Evolutionary conservation across 2,113 vertebrate genomes (phyloP).

Genomic region (Thermophis baileyi): DNA sequence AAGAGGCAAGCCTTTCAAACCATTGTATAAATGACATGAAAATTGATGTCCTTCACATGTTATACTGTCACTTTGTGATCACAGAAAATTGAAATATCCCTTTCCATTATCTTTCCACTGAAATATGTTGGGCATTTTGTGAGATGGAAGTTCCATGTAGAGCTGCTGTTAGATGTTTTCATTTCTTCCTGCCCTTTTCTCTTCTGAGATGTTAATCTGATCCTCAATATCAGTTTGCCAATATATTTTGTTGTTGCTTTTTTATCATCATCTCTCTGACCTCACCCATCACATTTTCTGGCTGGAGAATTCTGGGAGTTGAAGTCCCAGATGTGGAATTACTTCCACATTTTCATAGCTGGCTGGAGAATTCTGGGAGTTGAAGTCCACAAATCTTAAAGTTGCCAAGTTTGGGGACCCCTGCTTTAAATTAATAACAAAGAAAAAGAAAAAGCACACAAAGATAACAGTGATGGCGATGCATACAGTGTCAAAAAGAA

Average conservation of each 20-base stretch:
- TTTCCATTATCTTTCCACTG: not conserved
- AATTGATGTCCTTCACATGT: not conserved
- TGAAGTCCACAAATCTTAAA: no score
- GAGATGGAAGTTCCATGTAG: not conserved
- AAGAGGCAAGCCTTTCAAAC: not conserved
- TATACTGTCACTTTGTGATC: not conserved
- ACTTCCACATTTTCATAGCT: no score
- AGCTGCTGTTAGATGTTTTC: not conserved
- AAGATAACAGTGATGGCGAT: not conserved
- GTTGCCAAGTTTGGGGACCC: no score
- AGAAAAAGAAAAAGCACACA: not conserved
- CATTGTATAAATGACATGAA: not conserved
- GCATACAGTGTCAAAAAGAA: not conserved
- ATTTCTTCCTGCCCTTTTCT: not conserved
- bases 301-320: no score
- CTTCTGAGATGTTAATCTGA: not conserved
- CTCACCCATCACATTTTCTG: not conserved
- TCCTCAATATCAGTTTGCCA: not conserved
- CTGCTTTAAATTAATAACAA: not conserved
- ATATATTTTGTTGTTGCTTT: not conserved
- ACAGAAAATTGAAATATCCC: not conserved
- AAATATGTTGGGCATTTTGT: not conserved
- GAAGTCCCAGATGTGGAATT: no score
- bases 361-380: no score
- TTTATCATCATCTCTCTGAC: not conserved